Percentiles rank a stretch among this genome's conserved stretches.
Conservation (phyloP, 2,113 vertebrate species). For the Dolichallabes microphthalmus region DNA sequence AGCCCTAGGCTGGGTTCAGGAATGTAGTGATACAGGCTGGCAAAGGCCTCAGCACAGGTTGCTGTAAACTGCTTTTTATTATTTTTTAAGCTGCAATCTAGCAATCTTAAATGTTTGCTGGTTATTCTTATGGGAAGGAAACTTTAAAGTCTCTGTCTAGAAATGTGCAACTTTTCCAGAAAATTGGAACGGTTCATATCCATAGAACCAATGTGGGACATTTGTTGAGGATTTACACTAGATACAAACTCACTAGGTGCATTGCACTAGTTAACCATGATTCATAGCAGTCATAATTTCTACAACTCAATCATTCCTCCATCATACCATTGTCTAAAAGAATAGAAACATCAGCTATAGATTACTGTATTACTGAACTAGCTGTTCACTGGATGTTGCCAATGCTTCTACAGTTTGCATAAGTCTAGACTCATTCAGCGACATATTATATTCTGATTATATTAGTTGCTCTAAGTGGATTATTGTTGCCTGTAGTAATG, state of each 20-base stretch:
- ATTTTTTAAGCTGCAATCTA: not conserved
- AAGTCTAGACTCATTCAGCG: not conserved
- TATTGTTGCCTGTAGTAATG: not conserved
- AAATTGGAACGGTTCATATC: not conserved
- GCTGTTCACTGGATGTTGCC: not conserved
- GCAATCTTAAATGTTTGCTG: not conserved
- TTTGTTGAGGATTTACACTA: not conserved
- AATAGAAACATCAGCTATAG: not conserved
- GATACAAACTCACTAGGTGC: not conserved
- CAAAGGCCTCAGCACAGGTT: not conserved
- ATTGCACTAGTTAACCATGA: not conserved
- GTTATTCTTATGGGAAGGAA: not conserved
- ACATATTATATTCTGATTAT: not conserved
- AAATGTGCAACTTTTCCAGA: not conserved
- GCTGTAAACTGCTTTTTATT: not conserved
- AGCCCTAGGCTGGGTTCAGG: slow-evolving; percentile 43
- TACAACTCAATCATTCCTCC: not conserved
- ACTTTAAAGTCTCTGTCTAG: not conserved
- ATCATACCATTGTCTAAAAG: not conserved
- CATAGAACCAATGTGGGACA: not conserved
- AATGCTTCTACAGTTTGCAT: not conserved
- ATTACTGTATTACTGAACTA: slow-evolving; percentile 2
- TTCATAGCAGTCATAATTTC: not conserved
- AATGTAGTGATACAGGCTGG: slow-evolving; percentile 46
- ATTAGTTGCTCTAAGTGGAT: slow-evolving; percentile 22